A percentile compares a stretch with the other conserved stretches of the same genome.
These are phyloP conservation scores for Vespertilio murinus DNA, from an alignment of 2,797 vertebrate genomes.

Conservation along the genomic window DNA sequence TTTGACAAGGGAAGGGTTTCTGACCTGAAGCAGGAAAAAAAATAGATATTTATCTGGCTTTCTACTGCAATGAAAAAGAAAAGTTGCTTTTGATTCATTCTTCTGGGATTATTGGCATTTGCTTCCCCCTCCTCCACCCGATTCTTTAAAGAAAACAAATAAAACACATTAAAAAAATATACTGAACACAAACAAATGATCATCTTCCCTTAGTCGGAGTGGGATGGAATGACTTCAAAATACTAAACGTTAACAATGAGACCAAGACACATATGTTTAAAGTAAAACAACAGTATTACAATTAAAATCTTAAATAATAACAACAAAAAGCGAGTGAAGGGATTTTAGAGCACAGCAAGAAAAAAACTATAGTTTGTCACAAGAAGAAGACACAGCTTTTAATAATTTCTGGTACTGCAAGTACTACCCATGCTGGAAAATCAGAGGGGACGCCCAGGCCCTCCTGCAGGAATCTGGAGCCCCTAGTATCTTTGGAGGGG, in stretches of 20 bases:
- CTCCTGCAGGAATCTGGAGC: no score
- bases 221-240: slow-evolving; percentile 36
- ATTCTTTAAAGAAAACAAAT: slow-evolving; percentile 48
- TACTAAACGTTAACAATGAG: slow-evolving; percentile 4
- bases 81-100: slow-evolving; percentile 59
- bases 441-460: background rate
- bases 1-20: slow-evolving; percentile 92
- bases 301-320: background rate
- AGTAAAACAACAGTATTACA: background rate
- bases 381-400: rapidly evolving
- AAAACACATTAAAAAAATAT: background rate
- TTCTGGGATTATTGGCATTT: background rate
- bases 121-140: background rate
- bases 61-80: slow-evolving; percentile 31
- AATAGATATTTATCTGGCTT: slow-evolving; percentile 74
- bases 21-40: slow-evolving; percentile 86
- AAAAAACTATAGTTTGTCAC: background rate
- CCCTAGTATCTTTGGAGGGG: background rate
- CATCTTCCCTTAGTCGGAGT: background rate
- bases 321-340: background rate
- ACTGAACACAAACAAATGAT: background rate
- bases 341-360: background rate
- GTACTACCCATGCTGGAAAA: rapidly evolving
- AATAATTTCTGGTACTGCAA: rapidly evolving
- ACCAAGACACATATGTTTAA: background rate